Conservation (phyloP, 2,797 vertebrate genomes). For the Coranthus polyacanthus region DNA sequence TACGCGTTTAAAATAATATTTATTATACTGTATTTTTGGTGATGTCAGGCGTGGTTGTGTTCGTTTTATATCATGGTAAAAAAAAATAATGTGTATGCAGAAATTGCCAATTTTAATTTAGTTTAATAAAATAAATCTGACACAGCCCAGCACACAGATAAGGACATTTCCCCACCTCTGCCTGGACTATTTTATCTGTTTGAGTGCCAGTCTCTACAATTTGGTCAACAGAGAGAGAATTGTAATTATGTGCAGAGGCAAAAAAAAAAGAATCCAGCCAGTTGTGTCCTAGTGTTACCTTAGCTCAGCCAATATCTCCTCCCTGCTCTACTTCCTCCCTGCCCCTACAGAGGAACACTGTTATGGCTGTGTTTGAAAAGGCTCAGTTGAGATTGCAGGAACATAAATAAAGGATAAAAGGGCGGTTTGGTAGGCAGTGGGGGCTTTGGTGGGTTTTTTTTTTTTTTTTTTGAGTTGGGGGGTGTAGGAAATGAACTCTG, state of each 20-base stretch:
- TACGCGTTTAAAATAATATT: too few relatives aligned
- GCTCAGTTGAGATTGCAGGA: constrained; percentile 69
- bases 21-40: constrained; percentile 9
- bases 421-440: constrained; percentile 54
- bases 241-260: constrained; percentile 62
- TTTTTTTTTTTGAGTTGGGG: constrained; percentile 29
- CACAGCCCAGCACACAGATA: constrained; percentile 60
- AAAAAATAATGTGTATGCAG: constrained; percentile 3
- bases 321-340: constrained; percentile 50
- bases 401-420: constrained; percentile 75
- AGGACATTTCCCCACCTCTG: constrained; percentile 55
- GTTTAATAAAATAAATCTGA: constrained; percentile 57
- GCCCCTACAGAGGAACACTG: constrained; percentile 45
- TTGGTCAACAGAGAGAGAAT: constrained; percentile 52
- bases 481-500: constrained; percentile 63
- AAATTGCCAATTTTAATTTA: constrained; percentile 31
- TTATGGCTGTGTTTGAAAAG: constrained; percentile 63
- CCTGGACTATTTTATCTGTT: constrained; percentile 59
- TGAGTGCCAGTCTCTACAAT: constrained; percentile 56
- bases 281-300: constrained; percentile 57
- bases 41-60: constrained; percentile 4
- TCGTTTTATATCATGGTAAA: background rate
- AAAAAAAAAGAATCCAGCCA: constrained; percentile 48
- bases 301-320: constrained; percentile 44
- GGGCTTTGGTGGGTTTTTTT: constrained; percentile 24